These are phyloP conservation scores for Morone saxatilis DNA, from an alignment of 2,113 vertebrate genomes.

Conservation along the genomic window DNA sequence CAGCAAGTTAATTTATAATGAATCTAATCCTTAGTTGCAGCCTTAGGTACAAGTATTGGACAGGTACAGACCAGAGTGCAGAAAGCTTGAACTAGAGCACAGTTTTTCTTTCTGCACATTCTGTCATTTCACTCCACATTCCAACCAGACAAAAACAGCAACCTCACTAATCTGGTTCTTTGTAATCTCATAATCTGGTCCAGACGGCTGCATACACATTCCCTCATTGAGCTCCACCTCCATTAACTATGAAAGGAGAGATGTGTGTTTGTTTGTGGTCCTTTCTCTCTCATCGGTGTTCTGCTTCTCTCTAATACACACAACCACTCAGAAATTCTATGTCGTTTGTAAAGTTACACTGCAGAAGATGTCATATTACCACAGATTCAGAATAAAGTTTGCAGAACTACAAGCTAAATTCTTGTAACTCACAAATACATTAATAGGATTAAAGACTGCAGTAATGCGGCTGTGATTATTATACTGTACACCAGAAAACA, in stretches of 20 bases:
- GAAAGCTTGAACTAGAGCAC: background rate
- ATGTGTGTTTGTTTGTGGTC: background rate
- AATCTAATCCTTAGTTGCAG: background rate
- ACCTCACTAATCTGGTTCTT: constrained; percentile 62
- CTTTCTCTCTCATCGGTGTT: background rate
- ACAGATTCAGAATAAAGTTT: background rate
- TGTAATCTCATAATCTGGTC: constrained; percentile 73
- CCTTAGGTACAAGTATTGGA: background rate
- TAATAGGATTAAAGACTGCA: background rate
- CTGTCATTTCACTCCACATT: constrained; percentile 37
- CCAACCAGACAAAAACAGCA: constrained; percentile 33
- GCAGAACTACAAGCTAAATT: no score
- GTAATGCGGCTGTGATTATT: background rate
- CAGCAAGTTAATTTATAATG: background rate
- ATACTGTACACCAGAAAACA: background rate
- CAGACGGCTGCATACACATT: constrained; percentile 36
- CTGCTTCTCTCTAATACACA: constrained; percentile 8
- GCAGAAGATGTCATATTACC: background rate
- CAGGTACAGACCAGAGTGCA: background rate
- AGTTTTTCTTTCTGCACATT: constrained; percentile 20
- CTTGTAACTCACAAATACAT: no score
- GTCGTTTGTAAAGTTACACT: no score
- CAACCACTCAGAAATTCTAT: background rate
- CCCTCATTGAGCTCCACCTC: constrained; percentile 48
- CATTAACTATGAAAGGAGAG: constrained; percentile 8